Percentiles rank a stretch among this genome's conserved stretches.
Conservation (phyloP, 2,888 invertebrate genomes). For the Acanthosoma haemorrhoidale region DNA sequence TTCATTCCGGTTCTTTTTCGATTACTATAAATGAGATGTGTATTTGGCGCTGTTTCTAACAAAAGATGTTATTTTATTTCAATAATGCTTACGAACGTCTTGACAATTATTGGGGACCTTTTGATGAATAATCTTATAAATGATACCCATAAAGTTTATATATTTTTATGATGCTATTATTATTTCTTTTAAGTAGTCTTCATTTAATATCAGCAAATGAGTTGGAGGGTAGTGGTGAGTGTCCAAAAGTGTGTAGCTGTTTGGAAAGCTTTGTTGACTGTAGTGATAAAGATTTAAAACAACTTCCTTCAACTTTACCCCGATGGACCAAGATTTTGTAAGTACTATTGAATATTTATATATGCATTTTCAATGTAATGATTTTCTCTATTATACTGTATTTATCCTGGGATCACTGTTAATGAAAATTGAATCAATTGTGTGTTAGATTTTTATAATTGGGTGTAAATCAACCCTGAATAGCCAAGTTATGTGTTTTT, state of each 20-base stretch:
- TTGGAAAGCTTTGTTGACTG: slow-evolving; percentile 38
- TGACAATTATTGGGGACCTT: background rate
- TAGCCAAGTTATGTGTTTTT: too few species aligned
- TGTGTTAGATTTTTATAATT: background rate
- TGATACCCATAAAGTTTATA: background rate
- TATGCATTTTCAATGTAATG: too few species aligned
- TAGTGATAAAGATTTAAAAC: slow-evolving; percentile 30
- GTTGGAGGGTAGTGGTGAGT: slow-evolving; percentile 16
- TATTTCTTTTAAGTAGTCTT: slow-evolving; percentile 13
- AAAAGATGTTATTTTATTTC: background rate
- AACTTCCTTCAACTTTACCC: slow-evolving; percentile 34
- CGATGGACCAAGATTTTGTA: slow-evolving; percentile 34
- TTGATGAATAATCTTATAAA: slow-evolving; percentile 16
- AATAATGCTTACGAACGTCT: background rate
- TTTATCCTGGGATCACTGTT: too few species aligned
- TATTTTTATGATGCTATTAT: slow-evolving; percentile 23
- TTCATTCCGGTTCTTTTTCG: background rate
- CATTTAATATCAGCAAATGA: slow-evolving; percentile 12
- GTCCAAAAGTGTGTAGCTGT: slow-evolving; percentile 34
- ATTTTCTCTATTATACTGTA: too few species aligned
- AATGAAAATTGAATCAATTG: too few species aligned
- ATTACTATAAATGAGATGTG: background rate
- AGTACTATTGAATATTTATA: slow-evolving; percentile 13
- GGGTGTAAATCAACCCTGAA: background rate
- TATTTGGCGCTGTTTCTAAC: background rate